A percentile compares a stretch with the other conserved stretches of the same genome.
phyloP scores from a whole-genome alignment of 2,797 vertebrate genomes.

The Balearica regulorum region DNA sequence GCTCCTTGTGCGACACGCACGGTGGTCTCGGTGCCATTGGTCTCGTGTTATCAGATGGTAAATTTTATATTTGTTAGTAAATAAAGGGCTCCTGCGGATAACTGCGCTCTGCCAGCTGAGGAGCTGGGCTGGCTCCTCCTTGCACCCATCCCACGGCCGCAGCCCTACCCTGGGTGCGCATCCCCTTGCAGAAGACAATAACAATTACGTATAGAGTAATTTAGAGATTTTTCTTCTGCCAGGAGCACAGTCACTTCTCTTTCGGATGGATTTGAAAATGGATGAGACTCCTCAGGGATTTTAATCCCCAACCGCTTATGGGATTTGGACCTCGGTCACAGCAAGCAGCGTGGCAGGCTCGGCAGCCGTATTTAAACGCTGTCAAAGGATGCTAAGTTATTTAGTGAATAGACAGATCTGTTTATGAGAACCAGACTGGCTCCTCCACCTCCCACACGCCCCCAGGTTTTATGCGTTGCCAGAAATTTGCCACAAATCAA shows the following conservation, averaged over 20 bases:
- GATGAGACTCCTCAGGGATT: neutral
- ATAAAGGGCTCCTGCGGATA: fast-evolving
- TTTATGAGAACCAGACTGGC: fast-evolving
- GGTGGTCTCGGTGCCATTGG: fast-evolving
- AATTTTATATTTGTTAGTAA: neutral
- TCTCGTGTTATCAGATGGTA: fast-evolving
- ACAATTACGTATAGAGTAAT: fast-evolving
- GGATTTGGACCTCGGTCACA: neutral
- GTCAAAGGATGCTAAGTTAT: neutral
- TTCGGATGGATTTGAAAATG: fast-evolving
- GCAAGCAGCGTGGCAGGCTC: neutral
- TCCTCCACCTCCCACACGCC: neutral
- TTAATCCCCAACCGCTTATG: fast-evolving
- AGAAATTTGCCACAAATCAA: neutral
- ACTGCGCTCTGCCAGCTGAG: fast-evolving
- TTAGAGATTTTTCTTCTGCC: neutral
- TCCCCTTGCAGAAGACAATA: too few species aligned
- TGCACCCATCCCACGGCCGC: neutral
- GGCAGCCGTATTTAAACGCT: fast-evolving
- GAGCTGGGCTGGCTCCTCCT: neutral
- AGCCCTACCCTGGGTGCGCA: fast-evolving
- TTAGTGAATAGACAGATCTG: neutral
- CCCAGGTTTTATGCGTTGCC: fast-evolving
- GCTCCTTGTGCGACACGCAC: fast-evolving
- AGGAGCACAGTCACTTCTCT: neutral